Base-by-base conservation (phyloP, 35 echinoderm and acorn worm species). In the Heliocidaris erythrogramma region DNA sequence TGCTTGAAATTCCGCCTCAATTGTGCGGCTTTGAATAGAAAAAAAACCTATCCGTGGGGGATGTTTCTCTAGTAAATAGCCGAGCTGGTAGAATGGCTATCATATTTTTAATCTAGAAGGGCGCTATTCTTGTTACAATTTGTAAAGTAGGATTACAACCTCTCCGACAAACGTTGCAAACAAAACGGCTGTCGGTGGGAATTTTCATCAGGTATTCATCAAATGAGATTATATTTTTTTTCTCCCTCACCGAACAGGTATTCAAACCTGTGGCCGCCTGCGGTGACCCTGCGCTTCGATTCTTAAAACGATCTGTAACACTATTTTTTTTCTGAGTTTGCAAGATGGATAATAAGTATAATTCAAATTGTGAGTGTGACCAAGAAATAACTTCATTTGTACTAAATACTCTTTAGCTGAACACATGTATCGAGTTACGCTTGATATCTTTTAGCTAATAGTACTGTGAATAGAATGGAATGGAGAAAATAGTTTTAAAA, bases 101-200 rank as follows among this genome's bases (percentile, higher is more conserved):
- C 87, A 48, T 89, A 48, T 89, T 89, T 89, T 89, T 48, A 4
- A 89, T 89, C 87, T 89, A 89, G 30, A 89, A 48, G 11, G 47
- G 87, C 87, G 87, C 87, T 89, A 47, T 89, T 89, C 87, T 47
- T 89, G 87, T 16, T 7, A 18, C 87, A 48, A 89, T 89, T 89
- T 89, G 87, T 89, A 89, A 89, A 89, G 87, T 32, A 48, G 87
- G 87, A 89, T 89, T 89, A 89, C 87, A 89, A 89, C 87, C 5
- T 32, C 87, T n/a, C 21, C 65, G 27, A 78, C 65, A 78, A 78
- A 78, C 21, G 65, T 18, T 78, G 18, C 65, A 78, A 78, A 78
- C 65, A 78, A 78, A 78, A 78, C 3, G 18, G 6, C 65, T 78
- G 65, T 78, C 65, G 65, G 65, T 27, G 65, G 65, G 65, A 78